A percentile compares a stretch with the other conserved stretches of the same genome.
Evolutionary conservation across 2,888 invertebrate genomes (phyloP).

Genomic region (Glomeris marginata): DNA sequence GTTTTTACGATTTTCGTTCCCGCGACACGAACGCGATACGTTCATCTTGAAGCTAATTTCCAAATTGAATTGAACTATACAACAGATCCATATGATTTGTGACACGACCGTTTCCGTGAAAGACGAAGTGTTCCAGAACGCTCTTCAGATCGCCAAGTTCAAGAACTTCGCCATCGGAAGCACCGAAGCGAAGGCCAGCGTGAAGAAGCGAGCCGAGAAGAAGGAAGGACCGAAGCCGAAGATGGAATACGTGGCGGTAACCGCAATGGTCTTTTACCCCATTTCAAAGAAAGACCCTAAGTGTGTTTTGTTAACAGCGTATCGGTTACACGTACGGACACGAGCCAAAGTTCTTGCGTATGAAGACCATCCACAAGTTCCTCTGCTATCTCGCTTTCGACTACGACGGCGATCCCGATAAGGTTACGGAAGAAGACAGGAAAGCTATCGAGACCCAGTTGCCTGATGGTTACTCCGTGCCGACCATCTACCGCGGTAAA

Average conservation of each 20-base stretch:
- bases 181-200: no score
- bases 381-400: conserved; percentile 52
- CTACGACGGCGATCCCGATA: conserved; percentile 30
- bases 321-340: conserved; percentile 26
- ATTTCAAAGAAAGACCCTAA: neutral
- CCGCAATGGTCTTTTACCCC: no score
- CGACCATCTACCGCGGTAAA: conserved; percentile 23
- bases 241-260: conserved; percentile 20
- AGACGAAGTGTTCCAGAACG: conserved; percentile 38
- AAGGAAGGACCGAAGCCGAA: neutral
- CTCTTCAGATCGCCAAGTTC: conserved; percentile 46
- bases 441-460: neutral
- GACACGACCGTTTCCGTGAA: conserved; percentile 20
- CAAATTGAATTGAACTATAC: conserved; percentile 1
- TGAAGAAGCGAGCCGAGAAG: neutral
- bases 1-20: no score
- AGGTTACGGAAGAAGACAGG: neutral
- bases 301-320: neutral
- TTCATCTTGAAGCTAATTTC: neutral
- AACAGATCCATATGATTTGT: conserved; percentile 24
- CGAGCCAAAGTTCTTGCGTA: conserved; percentile 49
- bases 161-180: conserved; percentile 30
- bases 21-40: no score
- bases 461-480: conserved; percentile 12
- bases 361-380: conserved; percentile 49